Base-by-base conservation (phyloP, 1,140 invertebrate species). In the Drosophila arizonae region DNA sequence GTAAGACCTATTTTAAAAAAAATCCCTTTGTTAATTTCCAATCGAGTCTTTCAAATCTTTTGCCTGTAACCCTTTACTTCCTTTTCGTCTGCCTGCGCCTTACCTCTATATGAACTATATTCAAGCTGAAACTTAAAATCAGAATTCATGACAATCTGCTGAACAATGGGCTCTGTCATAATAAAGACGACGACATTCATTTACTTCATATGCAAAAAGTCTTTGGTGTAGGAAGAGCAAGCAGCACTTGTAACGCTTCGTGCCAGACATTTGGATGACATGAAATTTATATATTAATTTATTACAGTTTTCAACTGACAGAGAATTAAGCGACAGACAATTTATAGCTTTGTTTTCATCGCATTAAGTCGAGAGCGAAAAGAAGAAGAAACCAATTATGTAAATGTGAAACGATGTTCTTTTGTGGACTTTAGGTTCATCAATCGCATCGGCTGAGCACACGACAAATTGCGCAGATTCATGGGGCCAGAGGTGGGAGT, bases 261-360 rank as follows among this genome's bases (percentile, higher is more conserved):
- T 65, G n/a, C 36, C 28, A 45, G 13, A 48, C 50, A 62, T 65
- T 72, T 66, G 50, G 45, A 61, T 90, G 87, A 90, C 87, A 87
- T 79, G 88, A 90, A 84, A 84, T 90, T 90, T 90, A 90, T 90
- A 90, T 90, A 90, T 90, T 88, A 90, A 90, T 90, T 90, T 90
- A 90, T 90, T 90, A 71, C 88, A 81, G 80, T 90, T 46, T 13
- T 90, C 78, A 81, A 81, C 81, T 85, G 88, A 88, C 88, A 90
- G 88, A 85, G 80, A 85, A 90, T 90, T 90, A 90, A 90, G 87
- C 72, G 78, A 63, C 78, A 88, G 81, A 90, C 88, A 90, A 90
- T 90, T 90, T 90, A 90, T 90, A 81, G 79, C 73, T 85, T 90
- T 90, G 88, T 90, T 90, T 88, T 84, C 77, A 90, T 72, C 78